Evolutionary conservation across 2,888 invertebrate species (phyloP).

Genomic region (Eueremaeus valkanovi): DNA sequence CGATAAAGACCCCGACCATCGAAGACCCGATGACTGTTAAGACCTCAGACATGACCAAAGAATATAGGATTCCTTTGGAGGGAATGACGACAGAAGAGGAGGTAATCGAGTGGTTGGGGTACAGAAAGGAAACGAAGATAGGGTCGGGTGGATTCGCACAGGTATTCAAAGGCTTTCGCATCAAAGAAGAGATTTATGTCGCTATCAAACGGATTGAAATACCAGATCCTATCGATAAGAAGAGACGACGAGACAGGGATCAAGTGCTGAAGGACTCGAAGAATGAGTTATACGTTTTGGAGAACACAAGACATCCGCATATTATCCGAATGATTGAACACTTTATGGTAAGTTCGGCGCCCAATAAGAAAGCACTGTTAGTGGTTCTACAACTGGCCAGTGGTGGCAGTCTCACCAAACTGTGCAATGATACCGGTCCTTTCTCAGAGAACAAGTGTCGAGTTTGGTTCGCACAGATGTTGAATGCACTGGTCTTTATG

Average conservation of each 20-base stretch:
- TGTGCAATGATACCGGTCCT: constrained; percentile 51
- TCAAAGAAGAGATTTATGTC: neutral
- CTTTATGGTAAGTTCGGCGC: neutral
- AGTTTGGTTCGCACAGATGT: constrained; percentile 32
- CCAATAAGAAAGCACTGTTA: neutral
- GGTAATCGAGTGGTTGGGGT: neutral
- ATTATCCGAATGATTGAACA: neutral
- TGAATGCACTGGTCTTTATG: constrained; percentile 24
- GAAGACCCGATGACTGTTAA: no score
- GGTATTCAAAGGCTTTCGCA: neutral
- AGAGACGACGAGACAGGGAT: neutral
- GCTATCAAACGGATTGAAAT: neutral
- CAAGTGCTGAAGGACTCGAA: neutral
- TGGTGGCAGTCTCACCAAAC: neutral
- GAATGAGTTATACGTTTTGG: neutral
- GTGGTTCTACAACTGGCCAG: constrained; percentile 29
- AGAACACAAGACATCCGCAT: neutral
- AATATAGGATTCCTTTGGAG: neutral
- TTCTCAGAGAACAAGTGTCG: neutral
- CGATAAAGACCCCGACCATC: no score
- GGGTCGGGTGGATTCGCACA: neutral
- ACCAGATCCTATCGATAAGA: neutral
- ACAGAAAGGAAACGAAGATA: neutral
- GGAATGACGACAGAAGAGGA: neutral
- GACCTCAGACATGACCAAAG: neutral